Conservation (phyloP, 1,140 invertebrate genomes). For the Drosophila funebris region DNA sequence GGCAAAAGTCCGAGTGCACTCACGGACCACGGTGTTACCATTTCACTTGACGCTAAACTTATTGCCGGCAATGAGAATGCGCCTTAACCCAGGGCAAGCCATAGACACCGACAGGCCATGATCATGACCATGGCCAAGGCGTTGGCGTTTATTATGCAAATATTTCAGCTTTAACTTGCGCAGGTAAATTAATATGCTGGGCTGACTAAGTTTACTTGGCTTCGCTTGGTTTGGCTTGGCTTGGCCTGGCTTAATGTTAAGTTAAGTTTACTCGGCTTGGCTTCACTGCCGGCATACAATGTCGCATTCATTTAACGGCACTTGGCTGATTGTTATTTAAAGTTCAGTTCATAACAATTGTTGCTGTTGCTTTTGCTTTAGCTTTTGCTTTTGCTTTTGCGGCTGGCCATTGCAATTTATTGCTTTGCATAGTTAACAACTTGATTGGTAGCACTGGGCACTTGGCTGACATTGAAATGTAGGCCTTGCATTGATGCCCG, state of each 20-base stretch:
- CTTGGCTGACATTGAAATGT: slow-evolving; percentile 78
- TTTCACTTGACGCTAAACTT: slow-evolving; percentile 56
- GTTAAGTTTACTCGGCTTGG: slow-evolving; percentile 5
- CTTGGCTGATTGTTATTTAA: slow-evolving; percentile 81
- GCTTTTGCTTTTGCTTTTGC: slow-evolving; percentile 7
- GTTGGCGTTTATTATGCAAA: slow-evolving; percentile 81
- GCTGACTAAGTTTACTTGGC: slow-evolving; percentile 14
- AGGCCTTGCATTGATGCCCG: slow-evolving; percentile 76
- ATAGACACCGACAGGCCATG: slow-evolving; percentile 8
- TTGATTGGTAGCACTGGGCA: slow-evolving; percentile 79
- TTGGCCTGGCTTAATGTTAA: slow-evolving; percentile 10
- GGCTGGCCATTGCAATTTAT: slow-evolving; percentile 66
- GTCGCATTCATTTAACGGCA: slow-evolving; percentile 81
- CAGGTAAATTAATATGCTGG: slow-evolving; percentile 72
- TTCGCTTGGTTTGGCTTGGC: slow-evolving; percentile 20
- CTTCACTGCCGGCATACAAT: slow-evolving; percentile 48
- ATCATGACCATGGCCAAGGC: slow-evolving; percentile 44
- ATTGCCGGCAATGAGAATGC: slow-evolving; percentile 70
- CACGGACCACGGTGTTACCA: slow-evolving; percentile 35
- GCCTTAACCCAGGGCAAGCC: slow-evolving; percentile 57
- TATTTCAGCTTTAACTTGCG: slow-evolving; percentile 75
- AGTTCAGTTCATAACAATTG: slow-evolving; percentile 80
- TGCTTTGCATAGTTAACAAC: slow-evolving; percentile 79
- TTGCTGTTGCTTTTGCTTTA: slow-evolving; percentile 35
- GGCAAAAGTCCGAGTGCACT: slow-evolving; percentile 23